Evolutionary conservation across 2,888 invertebrate species (phyloP).

Genomic region (Caenorhabditis sp.): DNA sequence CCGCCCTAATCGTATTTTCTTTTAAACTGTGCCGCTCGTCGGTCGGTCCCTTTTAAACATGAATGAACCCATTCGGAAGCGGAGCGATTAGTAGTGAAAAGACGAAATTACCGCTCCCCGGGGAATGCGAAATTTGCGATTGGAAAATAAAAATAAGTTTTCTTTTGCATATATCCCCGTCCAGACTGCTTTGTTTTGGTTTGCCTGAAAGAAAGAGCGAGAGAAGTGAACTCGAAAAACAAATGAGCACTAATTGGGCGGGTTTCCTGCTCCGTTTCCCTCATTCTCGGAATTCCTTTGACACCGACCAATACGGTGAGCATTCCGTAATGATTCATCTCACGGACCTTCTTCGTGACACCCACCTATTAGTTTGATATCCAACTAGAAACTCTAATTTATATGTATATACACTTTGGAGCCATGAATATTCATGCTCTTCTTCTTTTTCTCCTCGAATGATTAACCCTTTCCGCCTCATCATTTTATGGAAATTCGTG

Average conservation of each 20-base stretch:
- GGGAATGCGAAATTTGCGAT: conserved; percentile 6
- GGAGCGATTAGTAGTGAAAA: conserved; percentile 30
- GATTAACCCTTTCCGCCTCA: background rate
- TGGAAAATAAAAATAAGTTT: background rate
- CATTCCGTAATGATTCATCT: conserved; percentile 10
- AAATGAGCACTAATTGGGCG: conserved; percentile 17
- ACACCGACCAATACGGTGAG: no score
- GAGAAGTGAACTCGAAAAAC: background rate
- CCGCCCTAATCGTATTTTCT: background rate
- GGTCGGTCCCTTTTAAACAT: background rate
- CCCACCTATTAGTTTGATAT: conserved; percentile 5
- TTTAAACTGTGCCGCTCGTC: background rate
- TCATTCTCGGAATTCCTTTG: background rate
- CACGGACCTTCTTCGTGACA: conserved; percentile 11
- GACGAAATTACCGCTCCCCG: conserved; percentile 35
- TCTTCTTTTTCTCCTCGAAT: background rate
- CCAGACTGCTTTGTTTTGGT: background rate
- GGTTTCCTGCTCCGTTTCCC: background rate
- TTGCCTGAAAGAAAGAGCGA: background rate
- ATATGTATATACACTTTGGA: conserved; percentile 25
- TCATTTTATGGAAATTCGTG: conserved; percentile 11
- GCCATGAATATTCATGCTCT: conserved; percentile 23
- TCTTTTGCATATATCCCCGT: background rate
- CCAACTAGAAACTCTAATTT: background rate
- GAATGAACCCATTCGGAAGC: conserved; percentile 20